A percentile compares a stretch with the other conserved stretches of the same genome.
These are phyloP conservation scores for Catagonus wagneri DNA, from an alignment of 2,113 vertebrate genomes.

Conservation along the genomic window DNA sequence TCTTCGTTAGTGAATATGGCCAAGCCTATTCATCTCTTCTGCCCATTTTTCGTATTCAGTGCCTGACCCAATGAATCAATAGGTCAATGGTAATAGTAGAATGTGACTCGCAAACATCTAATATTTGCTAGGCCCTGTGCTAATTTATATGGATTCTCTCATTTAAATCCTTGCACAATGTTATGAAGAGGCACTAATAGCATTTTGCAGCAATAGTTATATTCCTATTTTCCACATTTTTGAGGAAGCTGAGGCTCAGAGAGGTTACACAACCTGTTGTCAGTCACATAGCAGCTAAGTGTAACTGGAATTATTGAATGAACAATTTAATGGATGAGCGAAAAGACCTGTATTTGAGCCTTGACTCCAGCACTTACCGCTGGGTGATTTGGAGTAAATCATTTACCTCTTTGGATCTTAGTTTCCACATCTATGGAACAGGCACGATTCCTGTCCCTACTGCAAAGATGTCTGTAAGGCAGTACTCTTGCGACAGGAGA, in stretches of 20 bases:
- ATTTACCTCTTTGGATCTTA: background rate
- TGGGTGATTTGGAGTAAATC: background rate
- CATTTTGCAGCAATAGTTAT: background rate
- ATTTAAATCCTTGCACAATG: background rate
- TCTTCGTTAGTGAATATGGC: too few relatives aligned
- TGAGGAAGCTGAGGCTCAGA: background rate
- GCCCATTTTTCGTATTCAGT: background rate
- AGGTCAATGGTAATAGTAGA: background rate
- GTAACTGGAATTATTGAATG: background rate
- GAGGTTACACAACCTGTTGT: background rate
- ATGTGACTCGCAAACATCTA: background rate
- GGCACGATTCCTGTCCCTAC: background rate
- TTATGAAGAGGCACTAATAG: background rate
- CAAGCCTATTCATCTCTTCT: background rate
- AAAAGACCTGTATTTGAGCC: background rate
- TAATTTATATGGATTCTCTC: background rate
- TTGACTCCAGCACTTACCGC: background rate
- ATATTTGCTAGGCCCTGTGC: background rate
- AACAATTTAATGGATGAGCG: background rate
- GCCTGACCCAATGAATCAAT: fast-evolving
- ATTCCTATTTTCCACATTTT: background rate
- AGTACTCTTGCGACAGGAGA: background rate
- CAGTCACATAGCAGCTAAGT: background rate
- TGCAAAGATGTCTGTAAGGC: background rate
- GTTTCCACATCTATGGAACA: background rate